Evolutionary conservation across 2,888 invertebrate species (phyloP).

Genomic region (Darwinula stevensoni): DNA sequence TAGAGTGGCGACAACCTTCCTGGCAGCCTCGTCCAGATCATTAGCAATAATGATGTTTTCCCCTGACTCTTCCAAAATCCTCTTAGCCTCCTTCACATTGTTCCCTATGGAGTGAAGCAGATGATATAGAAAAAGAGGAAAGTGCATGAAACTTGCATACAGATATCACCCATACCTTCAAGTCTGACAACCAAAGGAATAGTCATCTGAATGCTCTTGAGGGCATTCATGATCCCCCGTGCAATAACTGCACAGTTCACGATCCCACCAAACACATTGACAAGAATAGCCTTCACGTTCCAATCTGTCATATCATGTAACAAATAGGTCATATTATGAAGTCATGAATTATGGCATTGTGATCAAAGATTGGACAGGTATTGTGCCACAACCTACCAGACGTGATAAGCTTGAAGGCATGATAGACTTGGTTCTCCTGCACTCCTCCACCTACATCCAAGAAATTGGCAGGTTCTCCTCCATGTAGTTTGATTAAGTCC

Average conservation of each 20-base stretch:
- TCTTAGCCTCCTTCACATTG: conserved; percentile 52
- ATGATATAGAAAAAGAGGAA: too few species aligned
- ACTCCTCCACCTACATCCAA: conserved; percentile 91
- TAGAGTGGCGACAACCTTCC: conserved; percentile 36
- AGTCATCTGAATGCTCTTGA: conserved; percentile 39
- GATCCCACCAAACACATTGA: conserved; percentile 97
- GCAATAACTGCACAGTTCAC: conserved; percentile 95
- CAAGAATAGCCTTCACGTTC: conserved; percentile 73
- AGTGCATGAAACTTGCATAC: too few species aligned
- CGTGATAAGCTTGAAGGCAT: conserved; percentile 69
- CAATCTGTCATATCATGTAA: conserved; percentile 27
- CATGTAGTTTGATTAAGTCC: conserved; percentile 91
- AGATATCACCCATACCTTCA: too few species aligned
- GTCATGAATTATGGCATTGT: background rate
- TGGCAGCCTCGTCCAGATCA: conserved; percentile 75
- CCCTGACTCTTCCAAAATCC: conserved; percentile 49
- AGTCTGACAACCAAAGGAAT: conserved; percentile 75
- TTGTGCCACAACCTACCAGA: conserved; percentile 23
- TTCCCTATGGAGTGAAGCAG: too few species aligned
- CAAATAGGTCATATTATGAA: background rate
- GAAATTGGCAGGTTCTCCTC: conserved; percentile 92
- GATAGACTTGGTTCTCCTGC: conserved; percentile 67
- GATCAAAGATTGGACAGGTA: conserved; percentile 1
- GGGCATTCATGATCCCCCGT: conserved; percentile 70
- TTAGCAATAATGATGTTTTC: conserved; percentile 49